These are phyloP conservation scores for Prunella strophiata DNA, from an alignment of 2,797 vertebrate species.

Conservation along the genomic window DNA sequence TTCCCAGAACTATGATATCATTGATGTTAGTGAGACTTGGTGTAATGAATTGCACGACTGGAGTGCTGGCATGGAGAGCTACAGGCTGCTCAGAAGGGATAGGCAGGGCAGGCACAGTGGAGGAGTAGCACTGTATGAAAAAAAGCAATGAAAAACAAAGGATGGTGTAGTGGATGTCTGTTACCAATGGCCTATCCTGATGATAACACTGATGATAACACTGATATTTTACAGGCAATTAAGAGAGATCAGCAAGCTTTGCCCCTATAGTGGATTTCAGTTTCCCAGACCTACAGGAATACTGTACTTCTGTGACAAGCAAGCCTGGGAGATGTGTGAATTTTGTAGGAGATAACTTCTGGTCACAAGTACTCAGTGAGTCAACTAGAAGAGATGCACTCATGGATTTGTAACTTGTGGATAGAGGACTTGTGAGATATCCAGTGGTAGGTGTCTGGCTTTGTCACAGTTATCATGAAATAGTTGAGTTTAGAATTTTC, in stretches of 20 bases:
- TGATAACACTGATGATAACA: too few species aligned
- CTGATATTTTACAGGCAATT: background rate
- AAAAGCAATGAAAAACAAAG: background rate
- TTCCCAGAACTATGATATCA: background rate
- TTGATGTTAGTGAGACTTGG: background rate
- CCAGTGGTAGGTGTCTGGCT: background rate
- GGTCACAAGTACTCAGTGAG: background rate
- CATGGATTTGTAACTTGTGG: background rate
- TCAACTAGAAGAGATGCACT: background rate
- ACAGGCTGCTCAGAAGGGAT: background rate
- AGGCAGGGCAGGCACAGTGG: background rate
- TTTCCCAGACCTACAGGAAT: background rate
- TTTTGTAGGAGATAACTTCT: background rate
- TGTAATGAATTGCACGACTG: accelerated
- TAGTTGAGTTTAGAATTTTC: background rate
- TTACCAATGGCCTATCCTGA: too few species aligned
- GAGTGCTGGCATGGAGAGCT: background rate
- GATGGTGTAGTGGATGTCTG: too few species aligned
- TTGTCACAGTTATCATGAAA: background rate
- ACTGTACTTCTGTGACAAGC: background rate
- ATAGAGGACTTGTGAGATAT: background rate
- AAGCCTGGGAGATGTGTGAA: background rate
- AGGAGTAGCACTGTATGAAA: background rate
- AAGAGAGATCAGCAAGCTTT: background rate
- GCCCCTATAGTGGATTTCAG: background rate